Base-by-base conservation (phyloP, 2,888 invertebrate genomes). In the Iselma pallidipennis region DNA sequence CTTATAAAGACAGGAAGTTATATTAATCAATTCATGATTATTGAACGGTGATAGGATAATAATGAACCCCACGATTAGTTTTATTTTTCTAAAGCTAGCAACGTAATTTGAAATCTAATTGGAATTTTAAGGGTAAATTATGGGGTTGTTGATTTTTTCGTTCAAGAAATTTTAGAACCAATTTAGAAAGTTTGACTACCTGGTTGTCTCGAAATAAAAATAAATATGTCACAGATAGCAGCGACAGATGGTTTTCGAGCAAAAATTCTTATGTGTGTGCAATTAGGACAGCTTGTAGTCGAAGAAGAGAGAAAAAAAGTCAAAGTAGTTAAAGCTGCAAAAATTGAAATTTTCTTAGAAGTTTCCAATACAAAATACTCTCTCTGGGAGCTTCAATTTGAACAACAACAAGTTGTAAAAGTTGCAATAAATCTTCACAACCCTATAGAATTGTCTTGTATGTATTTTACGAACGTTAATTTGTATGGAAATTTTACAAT, bases 231-330 rank as follows among this genome's bases (percentile, higher is more conserved):
- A 60, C 42, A 55, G 45, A 51, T 51, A 51, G 49, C 55, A 7
- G n/a, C n/a, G 49, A 54, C 59, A 60, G 59, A 55, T 60, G 59
- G 59, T 37, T 55, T 60, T n/a, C n/a, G n/a, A n/a, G n/a, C n/a
- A n/a, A n/a, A n/a, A n/a, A n/a, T n/a, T n/a, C n/a, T n/a, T n/a
- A n/a, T n/a, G 37, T 49, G 51, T 28, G 50, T 12, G 42, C 19
- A 49, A 55, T 50, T 19, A 45, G 55, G 45, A 28, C 45, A 33
- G n/a, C 52, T 54, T 54, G 59, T 49, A 54, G 59, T 16, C 12
- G 16, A 12, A 48, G 48, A 48, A 48, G 16, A 12, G 12, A 10
- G 7, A 48, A 7, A 12, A 10, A 48, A 14, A 52, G n/a, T n/a
- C 55, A 19, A 55, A 2, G 29, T n/a, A n/a, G n/a, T n/a, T n/a